These are phyloP conservation scores for Gorsachius goisagi DNA, from an alignment of 2,113 vertebrate genomes.

Conservation along the genomic window DNA sequence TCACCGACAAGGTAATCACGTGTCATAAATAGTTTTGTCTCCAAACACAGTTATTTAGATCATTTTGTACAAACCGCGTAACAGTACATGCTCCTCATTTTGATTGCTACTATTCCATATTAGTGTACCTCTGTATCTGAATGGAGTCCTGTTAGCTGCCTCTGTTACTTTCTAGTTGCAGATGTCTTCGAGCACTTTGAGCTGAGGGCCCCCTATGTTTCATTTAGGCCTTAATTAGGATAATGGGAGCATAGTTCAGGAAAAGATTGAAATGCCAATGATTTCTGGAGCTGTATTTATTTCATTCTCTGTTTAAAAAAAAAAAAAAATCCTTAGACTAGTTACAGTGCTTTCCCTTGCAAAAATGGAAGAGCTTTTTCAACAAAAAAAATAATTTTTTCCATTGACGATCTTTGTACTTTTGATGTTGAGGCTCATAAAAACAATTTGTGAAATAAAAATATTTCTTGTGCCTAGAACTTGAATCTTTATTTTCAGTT, in stretches of 20 bases:
- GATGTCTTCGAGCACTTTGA: neutral
- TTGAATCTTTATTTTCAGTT: neutral
- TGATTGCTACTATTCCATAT: neutral
- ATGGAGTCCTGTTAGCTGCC: neutral
- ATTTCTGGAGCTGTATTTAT: neutral
- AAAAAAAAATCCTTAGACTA: neutral
- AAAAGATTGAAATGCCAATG: neutral
- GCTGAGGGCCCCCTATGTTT: neutral
- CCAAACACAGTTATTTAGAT: neutral
- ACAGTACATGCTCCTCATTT: neutral
- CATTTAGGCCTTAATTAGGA: neutral
- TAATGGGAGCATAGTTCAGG: neutral
- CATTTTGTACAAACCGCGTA: neutral
- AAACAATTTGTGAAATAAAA: neutral
- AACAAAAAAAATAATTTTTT: neutral
- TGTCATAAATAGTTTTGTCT: neutral
- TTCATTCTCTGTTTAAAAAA: neutral
- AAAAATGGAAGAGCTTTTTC: neutral
- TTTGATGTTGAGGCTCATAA: neutral
- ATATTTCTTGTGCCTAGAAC: neutral
- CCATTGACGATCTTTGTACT: neutral
- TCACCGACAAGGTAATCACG: constrained; percentile 92
- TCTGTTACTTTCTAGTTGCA: neutral
- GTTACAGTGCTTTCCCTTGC: neutral
- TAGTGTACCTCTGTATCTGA: neutral